phyloP scores from a whole-genome alignment of 2,113 vertebrate species.

The Gila orcuttii region DNA sequence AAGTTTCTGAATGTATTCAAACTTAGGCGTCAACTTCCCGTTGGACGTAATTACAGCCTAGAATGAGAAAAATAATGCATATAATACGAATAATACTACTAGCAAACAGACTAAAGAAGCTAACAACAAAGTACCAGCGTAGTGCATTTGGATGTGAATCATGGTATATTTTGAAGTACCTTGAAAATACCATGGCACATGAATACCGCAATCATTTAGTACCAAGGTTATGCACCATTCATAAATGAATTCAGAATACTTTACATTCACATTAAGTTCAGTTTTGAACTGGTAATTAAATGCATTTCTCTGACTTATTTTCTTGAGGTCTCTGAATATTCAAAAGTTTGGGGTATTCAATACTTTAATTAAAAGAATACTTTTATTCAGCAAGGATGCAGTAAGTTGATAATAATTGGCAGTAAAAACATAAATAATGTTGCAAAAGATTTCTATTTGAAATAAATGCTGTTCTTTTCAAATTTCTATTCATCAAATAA shows the following conservation, averaged over 20 bases:
- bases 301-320: neutral
- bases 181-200: neutral
- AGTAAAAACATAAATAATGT: neutral
- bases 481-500: too few species aligned
- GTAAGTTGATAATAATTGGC: neutral
- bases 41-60: conserved; percentile 97
- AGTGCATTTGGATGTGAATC: neutral
- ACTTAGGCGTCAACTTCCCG: conserved; percentile 90
- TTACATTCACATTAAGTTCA: neutral
- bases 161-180: neutral
- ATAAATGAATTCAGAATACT: neutral
- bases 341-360: neutral
- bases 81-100: neutral
- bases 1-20: conserved; percentile 93
- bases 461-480: too few species aligned
- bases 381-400: neutral
- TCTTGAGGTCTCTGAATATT: neutral
- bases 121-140: neutral
- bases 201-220: neutral
- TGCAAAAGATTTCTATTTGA: too few species aligned
- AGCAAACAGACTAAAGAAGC: neutral
- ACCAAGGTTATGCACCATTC: neutral
- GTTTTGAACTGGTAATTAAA: neutral
- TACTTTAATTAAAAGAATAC: neutral
- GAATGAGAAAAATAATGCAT: conserved; percentile 48